A percentile compares a stretch with the other conserved stretches of the same genome.
Conservation (phyloP, 1,140 invertebrate genomes). For the Eubasilissa regina region DNA sequence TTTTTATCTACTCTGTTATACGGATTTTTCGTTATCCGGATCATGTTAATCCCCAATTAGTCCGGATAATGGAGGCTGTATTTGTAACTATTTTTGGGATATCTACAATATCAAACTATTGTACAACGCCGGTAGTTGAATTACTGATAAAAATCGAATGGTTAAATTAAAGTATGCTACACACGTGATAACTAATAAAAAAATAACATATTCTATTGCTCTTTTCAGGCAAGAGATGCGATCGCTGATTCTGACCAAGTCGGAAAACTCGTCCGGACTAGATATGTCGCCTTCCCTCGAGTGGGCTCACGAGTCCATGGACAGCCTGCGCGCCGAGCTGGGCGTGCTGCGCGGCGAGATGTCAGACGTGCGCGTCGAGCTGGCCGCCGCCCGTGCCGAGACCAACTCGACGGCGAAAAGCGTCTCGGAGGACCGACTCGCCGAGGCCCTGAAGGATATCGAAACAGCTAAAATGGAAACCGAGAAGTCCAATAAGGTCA, state of each 20-base stretch:
- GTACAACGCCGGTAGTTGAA: too few relatives aligned
- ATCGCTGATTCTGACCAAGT: not conserved
- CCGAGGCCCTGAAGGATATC: not conserved
- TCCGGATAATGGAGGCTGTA: too few relatives aligned
- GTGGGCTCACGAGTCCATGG: slow-evolving; percentile 30
- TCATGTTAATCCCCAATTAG: too few relatives aligned
- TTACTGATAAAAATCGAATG: too few relatives aligned
- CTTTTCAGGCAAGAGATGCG: slow-evolving; percentile 16
- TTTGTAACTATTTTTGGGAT: too few relatives aligned
- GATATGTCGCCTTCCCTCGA: slow-evolving; percentile 30
- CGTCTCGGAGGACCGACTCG: not conserved
- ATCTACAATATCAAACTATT: too few relatives aligned
- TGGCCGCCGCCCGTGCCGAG: slow-evolving; percentile 9
- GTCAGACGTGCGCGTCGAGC: not conserved
- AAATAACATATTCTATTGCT: too few relatives aligned
- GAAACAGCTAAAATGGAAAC: not conserved
- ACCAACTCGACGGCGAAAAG: not conserved
- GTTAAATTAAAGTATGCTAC: too few relatives aligned
- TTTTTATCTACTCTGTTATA: too few relatives aligned
- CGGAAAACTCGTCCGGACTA: not conserved
- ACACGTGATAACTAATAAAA: too few relatives aligned
- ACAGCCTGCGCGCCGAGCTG: slow-evolving; percentile 6
- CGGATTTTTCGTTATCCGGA: too few relatives aligned
- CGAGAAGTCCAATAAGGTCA: not conserved
- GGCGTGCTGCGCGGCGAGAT: slow-evolving; percentile 28